These are phyloP conservation scores for Eudasyphora cyanicolor DNA, from an alignment of 2,888 invertebrate species.

Conservation along the genomic window DNA sequence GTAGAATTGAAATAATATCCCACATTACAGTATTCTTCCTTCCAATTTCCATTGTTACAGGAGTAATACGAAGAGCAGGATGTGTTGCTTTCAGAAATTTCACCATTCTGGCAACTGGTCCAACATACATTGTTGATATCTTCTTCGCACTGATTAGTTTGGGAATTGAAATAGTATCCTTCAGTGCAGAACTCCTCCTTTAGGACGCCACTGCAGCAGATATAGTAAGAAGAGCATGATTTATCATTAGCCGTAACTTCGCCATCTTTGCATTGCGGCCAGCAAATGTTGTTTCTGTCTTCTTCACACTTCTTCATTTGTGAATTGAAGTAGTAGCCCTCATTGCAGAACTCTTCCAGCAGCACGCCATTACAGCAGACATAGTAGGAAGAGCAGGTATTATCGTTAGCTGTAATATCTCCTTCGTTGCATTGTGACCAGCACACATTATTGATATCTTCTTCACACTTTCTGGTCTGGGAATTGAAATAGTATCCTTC, in stretches of 20 bases:
- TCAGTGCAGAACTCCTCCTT: constrained; percentile 20
- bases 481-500: constrained; percentile 69
- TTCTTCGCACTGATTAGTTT: not conserved
- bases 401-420: not conserved
- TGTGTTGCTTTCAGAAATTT: not conserved
- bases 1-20: not conserved
- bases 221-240: constrained; percentile 50
- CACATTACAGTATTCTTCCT: constrained; percentile 1
- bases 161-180: constrained; percentile 69
- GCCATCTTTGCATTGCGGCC: constrained; percentile 59
- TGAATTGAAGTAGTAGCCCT: constrained; percentile 19
- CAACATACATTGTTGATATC: constrained; percentile 52
- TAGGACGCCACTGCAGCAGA: constrained; percentile 33
- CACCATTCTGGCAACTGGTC: not conserved
- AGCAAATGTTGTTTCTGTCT: constrained; percentile 45
- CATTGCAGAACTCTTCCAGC: not conserved
- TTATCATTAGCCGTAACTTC: constrained; percentile 59
- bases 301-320: not conserved
- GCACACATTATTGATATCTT: constrained; percentile 23
- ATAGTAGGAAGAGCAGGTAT: not conserved
- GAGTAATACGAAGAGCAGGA: not conserved
- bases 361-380: not conserved
- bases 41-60: constrained; percentile 1
- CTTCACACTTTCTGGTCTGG: not conserved
- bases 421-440: not conserved